Conservation (phyloP, 2,113 vertebrate genomes). For the Myotis brandtii region DNA sequence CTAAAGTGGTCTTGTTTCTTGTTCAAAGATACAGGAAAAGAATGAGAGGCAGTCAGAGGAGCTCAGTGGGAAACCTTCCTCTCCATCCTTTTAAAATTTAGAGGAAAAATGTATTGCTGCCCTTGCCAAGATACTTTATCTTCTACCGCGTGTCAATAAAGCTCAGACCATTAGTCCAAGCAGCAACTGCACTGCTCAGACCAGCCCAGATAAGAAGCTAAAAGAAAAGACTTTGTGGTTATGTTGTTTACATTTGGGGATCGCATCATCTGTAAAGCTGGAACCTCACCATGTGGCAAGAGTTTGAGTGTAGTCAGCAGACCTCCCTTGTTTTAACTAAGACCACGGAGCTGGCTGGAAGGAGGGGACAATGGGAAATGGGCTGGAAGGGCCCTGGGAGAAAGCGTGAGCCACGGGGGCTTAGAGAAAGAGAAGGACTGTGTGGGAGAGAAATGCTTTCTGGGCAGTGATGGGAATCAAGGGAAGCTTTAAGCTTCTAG, state of each 20-base stretch:
- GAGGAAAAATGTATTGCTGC: slow-evolving; percentile 66
- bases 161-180: slow-evolving; percentile 68
- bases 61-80: slow-evolving; percentile 66
- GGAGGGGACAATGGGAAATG: background rate
- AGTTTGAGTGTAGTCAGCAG: background rate
- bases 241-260: slow-evolving; percentile 39
- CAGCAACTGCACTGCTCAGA: slow-evolving; percentile 56
- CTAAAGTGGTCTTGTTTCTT: slow-evolving; percentile 44
- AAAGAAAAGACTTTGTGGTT: slow-evolving; percentile 15
- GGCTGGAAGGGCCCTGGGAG: background rate
- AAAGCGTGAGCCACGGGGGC: background rate
- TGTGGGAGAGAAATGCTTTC: background rate
- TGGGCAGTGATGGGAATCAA: background rate
- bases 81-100: slow-evolving; percentile 74
- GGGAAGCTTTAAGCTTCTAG: background rate
- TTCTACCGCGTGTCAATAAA: slow-evolving; percentile 67
- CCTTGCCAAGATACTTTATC: slow-evolving; percentile 31
- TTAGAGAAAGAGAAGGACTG: background rate
- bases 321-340: background rate
- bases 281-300: background rate
- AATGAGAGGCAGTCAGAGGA: slow-evolving; percentile 59
- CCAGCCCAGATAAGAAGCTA: slow-evolving; percentile 29
- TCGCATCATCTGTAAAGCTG: slow-evolving; percentile 37
- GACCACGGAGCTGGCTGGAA: background rate
- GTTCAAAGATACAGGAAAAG: slow-evolving; percentile 75